Conservation (phyloP, 2,888 invertebrate genomes). For the Perizoma affinitatum region DNA sequence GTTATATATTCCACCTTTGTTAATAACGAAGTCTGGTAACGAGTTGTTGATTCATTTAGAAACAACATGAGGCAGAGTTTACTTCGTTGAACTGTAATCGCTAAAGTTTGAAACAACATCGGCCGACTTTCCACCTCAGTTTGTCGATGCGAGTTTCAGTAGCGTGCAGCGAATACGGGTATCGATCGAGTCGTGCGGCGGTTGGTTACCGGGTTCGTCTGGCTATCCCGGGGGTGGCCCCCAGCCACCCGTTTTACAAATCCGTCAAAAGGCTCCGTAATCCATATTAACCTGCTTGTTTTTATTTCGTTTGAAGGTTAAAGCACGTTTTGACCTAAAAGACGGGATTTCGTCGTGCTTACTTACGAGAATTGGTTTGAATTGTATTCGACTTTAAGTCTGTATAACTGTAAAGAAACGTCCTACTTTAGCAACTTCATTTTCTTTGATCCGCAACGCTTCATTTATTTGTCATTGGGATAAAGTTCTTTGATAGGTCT, state of each 20-base stretch:
- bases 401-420: slow-evolving; percentile 15
- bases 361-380: slow-evolving; percentile 34
- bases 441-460: slow-evolving; percentile 21
- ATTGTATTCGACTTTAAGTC: slow-evolving; percentile 7
- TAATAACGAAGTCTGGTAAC: slow-evolving; percentile 43
- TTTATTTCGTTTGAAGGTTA: slow-evolving; percentile 83
- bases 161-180: slow-evolving; percentile 76
- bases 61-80: slow-evolving; percentile 62
- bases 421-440: slow-evolving; percentile 11
- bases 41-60: slow-evolving; percentile 67
- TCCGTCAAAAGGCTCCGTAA: slow-evolving; percentile 63
- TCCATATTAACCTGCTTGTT: slow-evolving; percentile 69
- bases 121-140: slow-evolving; percentile 77
- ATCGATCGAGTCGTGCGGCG: slow-evolving; percentile 74
- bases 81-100: slow-evolving; percentile 71
- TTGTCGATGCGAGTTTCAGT: slow-evolving; percentile 78
- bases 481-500: slow-evolving; percentile 14
- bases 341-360: slow-evolving; percentile 43
- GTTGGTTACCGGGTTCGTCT: slow-evolving; percentile 79
- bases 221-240: slow-evolving; percentile 66
- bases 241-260: slow-evolving; percentile 41
- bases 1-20: slow-evolving; percentile 32
- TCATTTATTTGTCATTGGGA: slow-evolving; percentile 29
- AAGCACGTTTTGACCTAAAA: slow-evolving; percentile 71
- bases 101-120: slow-evolving; percentile 79